These are phyloP conservation scores for Ostrea edulis DNA, from an alignment of 1,140 invertebrate genomes.

Conservation along the genomic window DNA sequence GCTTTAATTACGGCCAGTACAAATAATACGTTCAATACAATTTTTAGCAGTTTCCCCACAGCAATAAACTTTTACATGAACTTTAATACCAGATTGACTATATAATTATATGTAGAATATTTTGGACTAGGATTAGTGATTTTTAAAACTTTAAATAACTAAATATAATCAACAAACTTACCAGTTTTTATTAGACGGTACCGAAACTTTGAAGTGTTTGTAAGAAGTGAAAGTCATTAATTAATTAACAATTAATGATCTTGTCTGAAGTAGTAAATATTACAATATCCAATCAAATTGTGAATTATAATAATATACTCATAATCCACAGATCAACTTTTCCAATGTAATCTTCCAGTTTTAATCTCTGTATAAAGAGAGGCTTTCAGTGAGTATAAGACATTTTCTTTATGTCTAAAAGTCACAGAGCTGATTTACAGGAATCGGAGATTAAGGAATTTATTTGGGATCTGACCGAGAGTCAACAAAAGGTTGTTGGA, in stretches of 20 bases:
- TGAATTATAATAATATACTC: neutral
- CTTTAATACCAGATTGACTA: too few species aligned
- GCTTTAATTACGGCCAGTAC: too few species aligned
- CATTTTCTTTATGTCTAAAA: conserved; percentile 10
- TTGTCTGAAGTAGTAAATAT: neutral
- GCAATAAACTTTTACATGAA: too few species aligned
- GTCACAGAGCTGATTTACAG: neutral
- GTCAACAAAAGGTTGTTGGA: conserved; percentile 20
- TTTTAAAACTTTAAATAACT: too few species aligned
- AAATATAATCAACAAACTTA: too few species aligned
- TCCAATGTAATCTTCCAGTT: neutral
- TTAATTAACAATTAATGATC: neutral
- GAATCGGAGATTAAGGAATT: neutral
- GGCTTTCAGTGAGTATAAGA: neutral
- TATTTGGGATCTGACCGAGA: neutral
- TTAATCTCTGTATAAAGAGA: neutral
- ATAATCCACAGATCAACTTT: conserved; percentile 19
- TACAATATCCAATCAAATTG: neutral
- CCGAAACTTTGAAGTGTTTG: too few species aligned
- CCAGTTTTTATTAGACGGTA: too few species aligned
- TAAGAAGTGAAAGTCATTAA: neutral
- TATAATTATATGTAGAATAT: too few species aligned
- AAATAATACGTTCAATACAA: too few species aligned
- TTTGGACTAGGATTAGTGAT: too few species aligned
- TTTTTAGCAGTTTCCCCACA: too few species aligned